Evolutionary conservation across 2,797 vertebrate species (phyloP), one percentile per base, ranked within the genome.

Genomic region (Chrysolophus pictus): DNA sequence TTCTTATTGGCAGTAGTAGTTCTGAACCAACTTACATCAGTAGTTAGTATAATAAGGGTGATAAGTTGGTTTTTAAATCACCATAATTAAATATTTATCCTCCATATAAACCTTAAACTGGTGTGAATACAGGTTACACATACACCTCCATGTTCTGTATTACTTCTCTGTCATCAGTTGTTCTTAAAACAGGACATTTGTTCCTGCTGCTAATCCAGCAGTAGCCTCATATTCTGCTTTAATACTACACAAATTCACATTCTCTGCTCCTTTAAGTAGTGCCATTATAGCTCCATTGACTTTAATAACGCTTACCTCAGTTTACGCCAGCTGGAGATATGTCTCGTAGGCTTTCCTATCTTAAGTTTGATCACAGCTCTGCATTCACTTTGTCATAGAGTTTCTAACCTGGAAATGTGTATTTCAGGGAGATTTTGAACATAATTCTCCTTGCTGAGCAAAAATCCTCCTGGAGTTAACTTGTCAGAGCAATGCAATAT

Each of bases 401-500:
- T 89, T 53, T 83, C 90, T 92, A 83, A 94, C 93, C 87, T 94
- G 82, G 84, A 75, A 91, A 91, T 8, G 87, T 85, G 93, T 70
- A 2, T 87, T 91, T 83, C 84, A 37, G 87, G 81, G 87, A 96
- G 93, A 91, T 93, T 95, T 78, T 83, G 84, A 94, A 90, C 82
- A 88, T 95, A 60, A 95, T 93, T 96, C 95, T 95, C 89, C 92
- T 69, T 63, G 82, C 91, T 77, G 87, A 94, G 79, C 73, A 93
- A 76, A 70, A 95, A 96, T 96, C 84, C 94, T 77, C 92, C 46
- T 10, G 94, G 87, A 90, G 81, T 92, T 95, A 41, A 64, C 81
- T 87, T 94, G 90, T 94, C 95, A 95, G 90, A 94, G 93, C 93
- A 83, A 80, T 86, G 90, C 92, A 94, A 95, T 93, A 90, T 93